phyloP scores from a whole-genome alignment of 2,888 invertebrate species.

The Leptinotarsa haldemani region DNA sequence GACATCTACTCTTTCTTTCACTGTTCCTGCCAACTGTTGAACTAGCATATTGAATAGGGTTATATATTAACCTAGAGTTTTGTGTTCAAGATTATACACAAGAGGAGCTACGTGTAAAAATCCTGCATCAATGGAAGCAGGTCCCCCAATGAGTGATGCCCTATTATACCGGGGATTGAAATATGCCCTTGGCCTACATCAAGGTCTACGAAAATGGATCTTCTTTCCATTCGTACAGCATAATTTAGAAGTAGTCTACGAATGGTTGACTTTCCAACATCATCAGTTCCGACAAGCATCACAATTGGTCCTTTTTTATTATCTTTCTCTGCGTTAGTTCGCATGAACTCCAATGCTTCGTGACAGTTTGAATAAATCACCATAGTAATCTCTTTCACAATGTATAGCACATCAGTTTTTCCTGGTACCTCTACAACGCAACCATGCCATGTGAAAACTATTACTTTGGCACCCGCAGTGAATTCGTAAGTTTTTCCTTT shows the following conservation, averaged over 20 bases:
- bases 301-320: constrained; percentile 83
- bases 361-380: constrained; percentile 95
- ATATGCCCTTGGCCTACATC: constrained; percentile 96
- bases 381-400: constrained; percentile 98
- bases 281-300: constrained; percentile 93
- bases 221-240: constrained; percentile 87
- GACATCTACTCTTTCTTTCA: constrained; percentile 84
- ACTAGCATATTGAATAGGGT: constrained; percentile 87
- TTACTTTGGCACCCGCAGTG: constrained; percentile 90
- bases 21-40: constrained; percentile 86
- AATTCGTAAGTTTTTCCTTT: constrained; percentile 93
- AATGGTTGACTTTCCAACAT: constrained; percentile 96
- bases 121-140: constrained; percentile 94
- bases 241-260: constrained; percentile 89
- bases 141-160: constrained; percentile 89
- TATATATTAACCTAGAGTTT: constrained; percentile 78
- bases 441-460: constrained; percentile 96
- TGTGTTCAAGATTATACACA: constrained; percentile 94
- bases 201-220: constrained; percentile 93
- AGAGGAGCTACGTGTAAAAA: constrained; percentile 94
- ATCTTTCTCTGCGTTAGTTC: constrained; percentile 82
- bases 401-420: constrained; percentile 91
- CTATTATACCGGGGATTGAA: constrained; percentile 92
- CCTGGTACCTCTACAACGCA: constrained; percentile 89
- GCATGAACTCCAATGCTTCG: constrained; percentile 90